These are phyloP conservation scores for Dryobotodes eremita DNA, from an alignment of 2,888 invertebrate species.

Conservation along the genomic window DNA sequence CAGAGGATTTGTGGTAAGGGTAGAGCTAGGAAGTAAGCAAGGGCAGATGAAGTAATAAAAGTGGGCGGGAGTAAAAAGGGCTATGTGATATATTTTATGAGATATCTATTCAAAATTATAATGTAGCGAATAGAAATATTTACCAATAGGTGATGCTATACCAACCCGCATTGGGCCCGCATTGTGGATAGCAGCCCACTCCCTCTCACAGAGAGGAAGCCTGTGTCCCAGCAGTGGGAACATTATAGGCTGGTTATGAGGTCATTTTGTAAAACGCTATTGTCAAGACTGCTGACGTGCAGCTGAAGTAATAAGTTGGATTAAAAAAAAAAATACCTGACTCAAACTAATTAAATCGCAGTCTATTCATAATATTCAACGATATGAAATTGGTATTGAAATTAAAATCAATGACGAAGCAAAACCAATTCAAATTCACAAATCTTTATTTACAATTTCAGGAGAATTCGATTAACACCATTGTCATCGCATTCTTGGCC, in stretches of 20 bases:
- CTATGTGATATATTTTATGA: not conserved
- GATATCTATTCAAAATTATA: not conserved
- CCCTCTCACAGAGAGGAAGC: too few relatives aligned
- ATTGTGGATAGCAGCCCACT: too few relatives aligned
- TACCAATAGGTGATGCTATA: too few relatives aligned
- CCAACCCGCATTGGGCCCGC: too few relatives aligned
- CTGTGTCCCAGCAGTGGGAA: too few relatives aligned
- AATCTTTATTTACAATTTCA: not conserved
- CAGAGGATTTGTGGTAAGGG: conserved; percentile 52
- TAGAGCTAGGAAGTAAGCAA: conserved; percentile 33
- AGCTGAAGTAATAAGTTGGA: not conserved
- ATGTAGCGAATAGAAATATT: not conserved
- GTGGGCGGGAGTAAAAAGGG: conserved; percentile 9
- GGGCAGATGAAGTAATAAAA: conserved; percentile 42
- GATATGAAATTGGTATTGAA: not conserved
- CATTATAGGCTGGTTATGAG: too few relatives aligned
- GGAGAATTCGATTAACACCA: not conserved
- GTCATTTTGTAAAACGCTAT: too few relatives aligned
- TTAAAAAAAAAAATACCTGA: too few relatives aligned
- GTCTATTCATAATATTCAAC: not conserved
- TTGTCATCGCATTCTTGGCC: conserved; percentile 15
- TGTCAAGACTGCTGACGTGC: too few relatives aligned
- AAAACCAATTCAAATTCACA: not conserved
- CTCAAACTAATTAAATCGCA: not conserved
- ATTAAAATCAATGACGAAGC: not conserved